Conservation (phyloP, 2,797 vertebrate genomes). For the Falco rusticolus region DNA sequence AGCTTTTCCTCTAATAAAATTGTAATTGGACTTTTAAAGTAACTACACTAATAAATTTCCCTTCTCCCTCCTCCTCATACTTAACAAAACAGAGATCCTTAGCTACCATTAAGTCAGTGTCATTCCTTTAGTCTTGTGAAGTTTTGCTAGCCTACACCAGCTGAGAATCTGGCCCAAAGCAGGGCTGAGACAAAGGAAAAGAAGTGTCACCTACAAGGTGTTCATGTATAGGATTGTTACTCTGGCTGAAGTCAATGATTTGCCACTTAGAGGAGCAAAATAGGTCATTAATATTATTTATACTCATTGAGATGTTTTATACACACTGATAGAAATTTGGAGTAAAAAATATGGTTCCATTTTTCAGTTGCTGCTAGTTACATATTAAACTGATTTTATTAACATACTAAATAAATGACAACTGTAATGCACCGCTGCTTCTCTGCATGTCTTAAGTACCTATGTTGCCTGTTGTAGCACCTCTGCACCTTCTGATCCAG, state of each 20-base stretch:
- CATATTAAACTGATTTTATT: neutral
- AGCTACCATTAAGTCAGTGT: neutral
- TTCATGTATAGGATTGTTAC: fast-evolving
- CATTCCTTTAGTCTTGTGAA: neutral
- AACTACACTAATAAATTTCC: constrained; percentile 31
- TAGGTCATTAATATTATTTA: neutral
- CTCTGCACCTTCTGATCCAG: neutral
- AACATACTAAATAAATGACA: neutral
- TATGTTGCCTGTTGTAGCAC: neutral
- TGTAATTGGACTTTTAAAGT: constrained; percentile 44
- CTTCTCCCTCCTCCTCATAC: neutral
- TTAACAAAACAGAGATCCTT: neutral
- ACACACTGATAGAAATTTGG: neutral
- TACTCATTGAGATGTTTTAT: neutral
- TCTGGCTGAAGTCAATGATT: neutral
- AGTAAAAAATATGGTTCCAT: neutral
- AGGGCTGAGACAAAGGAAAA: neutral
- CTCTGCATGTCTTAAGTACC: neutral
- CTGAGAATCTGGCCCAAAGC: neutral
- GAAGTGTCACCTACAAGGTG: neutral
- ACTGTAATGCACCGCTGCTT: neutral
- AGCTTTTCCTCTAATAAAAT: constrained; percentile 48
- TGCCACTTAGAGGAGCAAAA: neutral
- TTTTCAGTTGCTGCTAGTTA: neutral
- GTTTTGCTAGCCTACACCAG: neutral